A percentile compares a stretch with the other conserved stretches of the same genome.
Evolutionary conservation across 2,888 invertebrate species (phyloP).

Genomic region (Idaea dimidiata): DNA sequence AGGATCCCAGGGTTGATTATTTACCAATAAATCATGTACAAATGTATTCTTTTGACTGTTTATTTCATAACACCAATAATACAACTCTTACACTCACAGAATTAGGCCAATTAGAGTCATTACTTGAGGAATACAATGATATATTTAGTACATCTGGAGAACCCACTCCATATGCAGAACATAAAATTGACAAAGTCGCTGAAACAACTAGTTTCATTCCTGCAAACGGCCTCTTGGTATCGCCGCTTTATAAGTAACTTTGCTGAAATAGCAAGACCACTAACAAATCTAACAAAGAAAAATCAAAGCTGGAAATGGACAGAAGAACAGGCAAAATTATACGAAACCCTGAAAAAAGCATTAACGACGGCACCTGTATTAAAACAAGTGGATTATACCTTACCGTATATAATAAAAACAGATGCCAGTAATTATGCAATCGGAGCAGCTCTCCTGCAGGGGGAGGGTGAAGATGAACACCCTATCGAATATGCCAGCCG

Average conservation of each 20-base stretch:
- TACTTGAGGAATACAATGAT: no score
- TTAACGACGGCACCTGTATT: constrained; percentile 28
- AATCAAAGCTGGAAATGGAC: constrained; percentile 30
- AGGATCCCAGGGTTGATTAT: no score
- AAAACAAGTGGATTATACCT: constrained; percentile 17
- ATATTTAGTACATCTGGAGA: no score
- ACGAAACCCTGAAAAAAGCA: constrained; percentile 22
- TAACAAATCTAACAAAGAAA: constrained; percentile 33
- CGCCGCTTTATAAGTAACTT: constrained; percentile 28
- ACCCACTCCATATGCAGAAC: no score
- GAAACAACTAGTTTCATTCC: background rate
- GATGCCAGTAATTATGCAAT: constrained; percentile 39
- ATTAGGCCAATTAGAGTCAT: no score
- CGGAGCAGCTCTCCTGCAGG: constrained; percentile 31
- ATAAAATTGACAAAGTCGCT: no score
- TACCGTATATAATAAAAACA: constrained; percentile 28
- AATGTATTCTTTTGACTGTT: no score
- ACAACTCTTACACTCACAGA: no score
- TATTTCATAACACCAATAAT: no score
- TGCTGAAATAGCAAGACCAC: constrained; percentile 27
- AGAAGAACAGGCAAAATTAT: constrained; percentile 26
- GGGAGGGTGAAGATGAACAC: constrained; percentile 31
- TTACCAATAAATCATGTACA: no score
- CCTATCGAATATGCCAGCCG: constrained; percentile 32
- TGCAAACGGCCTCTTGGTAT: constrained; percentile 8